Evolutionary conservation across 2,797 vertebrate genomes (phyloP).

Genomic region (Rhinogobio ventralis): DNA sequence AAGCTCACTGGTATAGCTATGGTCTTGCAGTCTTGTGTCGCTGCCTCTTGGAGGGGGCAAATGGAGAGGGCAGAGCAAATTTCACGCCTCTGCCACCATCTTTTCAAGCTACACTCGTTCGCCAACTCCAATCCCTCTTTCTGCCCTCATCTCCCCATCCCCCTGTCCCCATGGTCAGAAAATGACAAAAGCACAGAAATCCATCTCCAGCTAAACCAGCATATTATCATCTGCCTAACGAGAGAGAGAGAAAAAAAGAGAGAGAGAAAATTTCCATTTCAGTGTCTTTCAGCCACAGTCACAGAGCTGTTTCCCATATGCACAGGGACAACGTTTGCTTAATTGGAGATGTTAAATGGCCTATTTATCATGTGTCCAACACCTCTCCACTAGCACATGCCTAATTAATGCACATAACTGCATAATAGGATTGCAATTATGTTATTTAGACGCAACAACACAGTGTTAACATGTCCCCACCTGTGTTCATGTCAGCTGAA

Average conservation of each 20-base stretch:
- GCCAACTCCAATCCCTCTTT: slow-evolving; percentile 45
- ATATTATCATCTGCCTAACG: background rate
- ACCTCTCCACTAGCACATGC: slow-evolving; percentile 21
- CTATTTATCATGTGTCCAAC: slow-evolving; percentile 44
- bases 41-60: slow-evolving; percentile 15
- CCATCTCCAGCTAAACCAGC: slow-evolving; percentile 69
- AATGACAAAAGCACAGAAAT: slow-evolving; percentile 65
- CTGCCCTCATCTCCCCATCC: slow-evolving; percentile 48
- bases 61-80: slow-evolving; percentile 74
- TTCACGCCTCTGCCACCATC: slow-evolving; percentile 78
- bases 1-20: slow-evolving; percentile 8
- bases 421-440: slow-evolving; percentile 75
- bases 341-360: slow-evolving; percentile 48
- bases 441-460: slow-evolving; percentile 56
- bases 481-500: slow-evolving; percentile 76
- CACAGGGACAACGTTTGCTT: slow-evolving; percentile 31
- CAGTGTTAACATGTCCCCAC: slow-evolving; percentile 74
- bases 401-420: slow-evolving; percentile 74
- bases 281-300: background rate
- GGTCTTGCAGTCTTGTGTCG: slow-evolving; percentile 16
- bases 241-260: background rate
- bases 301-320: slow-evolving; percentile 4
- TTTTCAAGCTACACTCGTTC: slow-evolving; percentile 73
- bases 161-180: slow-evolving; percentile 53
- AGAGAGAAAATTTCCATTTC: slow-evolving; percentile 15